phyloP scores from a whole-genome alignment of 2,888 invertebrate genomes.

The Cephus rjabovi region DNA sequence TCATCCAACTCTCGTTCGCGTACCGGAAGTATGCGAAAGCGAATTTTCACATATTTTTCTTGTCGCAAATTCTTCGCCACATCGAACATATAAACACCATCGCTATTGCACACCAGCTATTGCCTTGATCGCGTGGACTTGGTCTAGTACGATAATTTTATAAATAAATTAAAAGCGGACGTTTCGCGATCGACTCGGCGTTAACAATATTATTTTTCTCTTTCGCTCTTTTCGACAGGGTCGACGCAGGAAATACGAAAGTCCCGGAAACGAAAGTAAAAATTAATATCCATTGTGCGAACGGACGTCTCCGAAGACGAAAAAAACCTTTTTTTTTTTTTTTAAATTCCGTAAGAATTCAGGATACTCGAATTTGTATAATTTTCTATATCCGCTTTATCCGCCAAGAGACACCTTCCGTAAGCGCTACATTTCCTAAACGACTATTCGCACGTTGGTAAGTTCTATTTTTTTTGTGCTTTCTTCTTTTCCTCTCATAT shows the following conservation, averaged over 20 bases:
- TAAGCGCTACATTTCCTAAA: background rate
- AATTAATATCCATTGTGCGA: background rate
- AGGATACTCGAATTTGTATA: background rate
- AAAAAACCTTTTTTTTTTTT: background rate
- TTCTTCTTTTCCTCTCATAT: no score
- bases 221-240: no score
- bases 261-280: background rate
- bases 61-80: background rate
- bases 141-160: background rate
- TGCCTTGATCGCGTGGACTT: background rate
- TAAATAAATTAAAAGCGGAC: background rate
- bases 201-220: background rate
- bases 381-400: background rate
- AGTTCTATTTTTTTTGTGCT: background rate
- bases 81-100: background rate
- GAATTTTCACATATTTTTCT: background rate
- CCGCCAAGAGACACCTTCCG: background rate
- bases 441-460: background rate
- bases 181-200: background rate
- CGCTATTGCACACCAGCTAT: background rate
- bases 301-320: background rate
- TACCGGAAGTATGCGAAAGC: no score
- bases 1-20: background rate
- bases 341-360: background rate
- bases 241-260: background rate